Percentiles rank a stretch among this genome's conserved stretches.
Evolutionary conservation across 2,888 invertebrate species (phyloP).

Genomic region (Microctonus hyperodae): DNA sequence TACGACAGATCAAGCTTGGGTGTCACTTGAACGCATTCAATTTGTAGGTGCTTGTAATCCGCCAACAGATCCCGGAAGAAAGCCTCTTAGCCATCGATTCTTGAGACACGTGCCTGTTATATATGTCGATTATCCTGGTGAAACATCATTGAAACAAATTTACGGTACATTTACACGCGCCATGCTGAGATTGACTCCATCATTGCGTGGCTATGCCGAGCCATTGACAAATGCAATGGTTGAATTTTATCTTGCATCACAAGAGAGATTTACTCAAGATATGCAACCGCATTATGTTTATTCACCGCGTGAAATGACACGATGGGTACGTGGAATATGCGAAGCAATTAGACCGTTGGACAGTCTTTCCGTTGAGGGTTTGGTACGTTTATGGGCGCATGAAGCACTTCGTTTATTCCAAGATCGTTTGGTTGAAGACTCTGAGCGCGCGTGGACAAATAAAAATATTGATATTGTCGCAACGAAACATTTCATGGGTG

Average conservation of each 20-base stretch:
- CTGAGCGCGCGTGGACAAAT: constrained; percentile 97
- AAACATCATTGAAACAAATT: constrained; percentile 96
- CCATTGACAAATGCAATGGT: constrained; percentile 99
- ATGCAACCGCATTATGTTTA: constrained; percentile 99
- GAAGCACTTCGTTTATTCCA: constrained; percentile 98
- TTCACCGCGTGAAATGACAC: constrained; percentile 97
- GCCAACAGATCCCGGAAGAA: constrained; percentile 98
- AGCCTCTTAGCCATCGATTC: constrained; percentile 90
- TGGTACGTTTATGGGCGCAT: constrained; percentile 99
- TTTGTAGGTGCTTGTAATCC: constrained; percentile 99
- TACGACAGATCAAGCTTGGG: constrained; percentile 95
- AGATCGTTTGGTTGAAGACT: constrained; percentile 91
- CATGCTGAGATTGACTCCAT: constrained; percentile 91
- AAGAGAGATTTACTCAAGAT: constrained; percentile 98
- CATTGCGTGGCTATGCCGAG: constrained; percentile 91
- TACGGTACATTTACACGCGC: constrained; percentile 99
- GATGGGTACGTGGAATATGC: constrained; percentile 99
- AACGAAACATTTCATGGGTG: constrained; percentile 92
- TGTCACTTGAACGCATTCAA: constrained; percentile 95
- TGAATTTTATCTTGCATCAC: constrained; percentile 94
- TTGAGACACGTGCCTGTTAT: constrained; percentile 96
- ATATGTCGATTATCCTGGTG: constrained; percentile 99
- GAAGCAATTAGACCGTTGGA: constrained; percentile 98
- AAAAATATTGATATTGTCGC: constrained; percentile 95
- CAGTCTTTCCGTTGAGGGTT: constrained; percentile 87